A percentile compares a stretch with the other conserved stretches of the same genome.
These are phyloP conservation scores for Phycodurus eques DNA, from an alignment of 2,113 vertebrate species.

Conservation along the genomic window DNA sequence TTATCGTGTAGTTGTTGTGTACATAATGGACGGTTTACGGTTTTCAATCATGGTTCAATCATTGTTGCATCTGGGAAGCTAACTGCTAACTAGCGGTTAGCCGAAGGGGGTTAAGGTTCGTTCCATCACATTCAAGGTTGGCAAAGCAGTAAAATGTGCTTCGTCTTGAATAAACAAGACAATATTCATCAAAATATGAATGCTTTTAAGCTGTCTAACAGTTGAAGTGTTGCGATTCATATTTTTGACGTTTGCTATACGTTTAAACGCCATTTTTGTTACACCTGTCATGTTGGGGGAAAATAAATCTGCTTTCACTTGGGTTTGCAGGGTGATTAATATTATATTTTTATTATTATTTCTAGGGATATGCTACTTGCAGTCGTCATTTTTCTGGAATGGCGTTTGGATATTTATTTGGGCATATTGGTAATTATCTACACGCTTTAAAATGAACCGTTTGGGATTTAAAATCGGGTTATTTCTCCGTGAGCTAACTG, in stretches of 20 bases:
- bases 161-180: too few relatives aligned
- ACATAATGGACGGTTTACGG: neutral
- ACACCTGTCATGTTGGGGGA: neutral
- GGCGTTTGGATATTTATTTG: neutral
- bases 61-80: slow-evolving; percentile 21
- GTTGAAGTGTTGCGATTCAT: neutral
- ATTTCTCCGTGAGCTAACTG: neutral
- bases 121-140: slow-evolving; percentile 51
- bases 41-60: slow-evolving; percentile 1
- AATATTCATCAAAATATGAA: neutral
- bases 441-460: neutral
- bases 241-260: neutral
- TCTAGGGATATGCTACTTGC: neutral
- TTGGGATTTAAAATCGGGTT: neutral
- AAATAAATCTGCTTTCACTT: neutral
- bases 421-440: neutral
- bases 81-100: slow-evolving; percentile 47
- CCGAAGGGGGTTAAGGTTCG: slow-evolving; percentile 15
- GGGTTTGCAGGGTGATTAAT: neutral
- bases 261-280: slow-evolving; percentile 1
- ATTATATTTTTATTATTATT: neutral
- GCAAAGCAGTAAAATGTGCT: neutral
- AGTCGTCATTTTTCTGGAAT: neutral
- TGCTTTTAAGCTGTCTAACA: neutral
- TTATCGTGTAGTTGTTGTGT: neutral